Percentiles rank a stretch among this genome's conserved stretches.
phyloP scores from a whole-genome alignment of 2,888 invertebrate genomes.

The Melangyna quadrimaculata region DNA sequence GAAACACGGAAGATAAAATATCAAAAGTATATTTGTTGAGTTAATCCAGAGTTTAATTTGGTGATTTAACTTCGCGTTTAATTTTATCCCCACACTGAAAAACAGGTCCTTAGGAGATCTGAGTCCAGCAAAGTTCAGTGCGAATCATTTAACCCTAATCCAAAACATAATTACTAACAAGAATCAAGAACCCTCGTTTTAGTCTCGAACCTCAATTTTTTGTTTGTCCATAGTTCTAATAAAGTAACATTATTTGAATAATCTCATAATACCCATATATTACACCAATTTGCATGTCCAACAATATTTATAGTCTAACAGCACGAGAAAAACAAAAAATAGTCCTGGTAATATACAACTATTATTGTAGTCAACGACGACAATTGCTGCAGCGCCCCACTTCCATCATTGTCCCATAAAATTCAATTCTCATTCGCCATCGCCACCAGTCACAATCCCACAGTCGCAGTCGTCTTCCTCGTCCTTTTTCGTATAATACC shows the following conservation, averaged over 20 bases:
- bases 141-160: conserved; percentile 4
- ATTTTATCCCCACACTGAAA: too few relatives aligned
- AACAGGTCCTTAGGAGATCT: too few relatives aligned
- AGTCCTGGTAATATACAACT: not conserved
- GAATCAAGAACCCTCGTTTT: not conserved
- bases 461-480: too few relatives aligned
- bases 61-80: too few relatives aligned
- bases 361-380: not conserved
- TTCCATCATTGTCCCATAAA: conserved; percentile 40
- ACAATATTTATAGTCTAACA: conserved; percentile 34
- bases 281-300: conserved; percentile 56
- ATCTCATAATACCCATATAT: conserved; percentile 51
- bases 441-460: conserved; percentile 30
- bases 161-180: not conserved
- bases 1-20: too few relatives aligned
- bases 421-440: conserved; percentile 41
- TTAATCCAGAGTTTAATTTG: too few relatives aligned
- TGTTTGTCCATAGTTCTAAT: not conserved
- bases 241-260: conserved; percentile 35
- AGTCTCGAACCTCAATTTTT: not conserved
- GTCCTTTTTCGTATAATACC: conserved; percentile 34
- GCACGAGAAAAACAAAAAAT: conserved; percentile 34
- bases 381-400: conserved; percentile 4
- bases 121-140: not conserved
- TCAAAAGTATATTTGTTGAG: too few relatives aligned